phyloP scores from a whole-genome alignment of 2,113 vertebrate species.

The Columba livia region DNA sequence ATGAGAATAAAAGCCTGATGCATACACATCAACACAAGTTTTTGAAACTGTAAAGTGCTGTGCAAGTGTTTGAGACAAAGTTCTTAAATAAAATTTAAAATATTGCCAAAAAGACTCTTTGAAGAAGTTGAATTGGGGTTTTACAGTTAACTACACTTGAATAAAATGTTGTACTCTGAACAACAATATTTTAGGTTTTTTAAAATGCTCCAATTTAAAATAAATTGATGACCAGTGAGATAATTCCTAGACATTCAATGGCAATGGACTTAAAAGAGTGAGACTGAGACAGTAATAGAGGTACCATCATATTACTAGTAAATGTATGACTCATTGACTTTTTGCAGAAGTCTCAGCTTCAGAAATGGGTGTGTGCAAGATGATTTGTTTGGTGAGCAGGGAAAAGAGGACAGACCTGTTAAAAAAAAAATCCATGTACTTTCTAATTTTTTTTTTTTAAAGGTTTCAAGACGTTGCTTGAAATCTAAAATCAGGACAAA shows the following conservation, averaged over 20 bases:
- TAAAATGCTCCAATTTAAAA: conserved; percentile 15
- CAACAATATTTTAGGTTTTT: conserved; percentile 10
- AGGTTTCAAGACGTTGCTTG: background rate
- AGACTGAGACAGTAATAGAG: background rate
- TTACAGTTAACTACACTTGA: background rate
- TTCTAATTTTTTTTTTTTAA: background rate
- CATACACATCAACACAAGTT: background rate
- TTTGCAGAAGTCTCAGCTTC: background rate
- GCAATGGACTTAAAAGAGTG: background rate
- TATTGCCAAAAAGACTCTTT: background rate
- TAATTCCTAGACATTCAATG: background rate
- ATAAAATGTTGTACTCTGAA: background rate
- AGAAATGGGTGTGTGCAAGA: background rate
- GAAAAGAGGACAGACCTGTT: background rate
- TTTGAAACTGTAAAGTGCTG: background rate
- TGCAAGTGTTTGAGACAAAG: background rate
- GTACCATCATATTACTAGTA: background rate
- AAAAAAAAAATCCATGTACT: background rate
- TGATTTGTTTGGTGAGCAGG: background rate
- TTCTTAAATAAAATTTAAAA: background rate
- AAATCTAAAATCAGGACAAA: background rate
- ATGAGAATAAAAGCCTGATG: background rate
- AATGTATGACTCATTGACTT: background rate
- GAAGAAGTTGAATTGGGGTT: background rate
- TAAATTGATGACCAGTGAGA: conserved; percentile 19